Percentiles rank a stretch among this genome's conserved stretches.
Evolutionary conservation across 2,113 vertebrate species (phyloP).

Genomic region (Semnornis frantzii): DNA sequence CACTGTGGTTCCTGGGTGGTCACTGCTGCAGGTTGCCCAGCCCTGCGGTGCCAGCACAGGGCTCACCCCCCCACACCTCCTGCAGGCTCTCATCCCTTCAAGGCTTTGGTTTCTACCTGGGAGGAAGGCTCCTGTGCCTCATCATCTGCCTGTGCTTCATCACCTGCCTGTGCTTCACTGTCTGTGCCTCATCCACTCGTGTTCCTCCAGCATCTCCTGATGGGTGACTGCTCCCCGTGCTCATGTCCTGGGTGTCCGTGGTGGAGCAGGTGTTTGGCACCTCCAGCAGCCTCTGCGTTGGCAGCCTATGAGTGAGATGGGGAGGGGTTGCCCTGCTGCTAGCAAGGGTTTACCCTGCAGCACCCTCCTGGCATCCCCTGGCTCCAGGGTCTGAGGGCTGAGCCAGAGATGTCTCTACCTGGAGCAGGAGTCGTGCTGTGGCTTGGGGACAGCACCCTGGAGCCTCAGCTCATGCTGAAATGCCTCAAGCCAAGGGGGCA

Average conservation of each 20-base stretch:
- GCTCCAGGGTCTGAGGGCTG: neutral
- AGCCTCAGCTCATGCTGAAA: rapidly evolving
- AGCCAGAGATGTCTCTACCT: neutral
- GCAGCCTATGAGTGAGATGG: neutral
- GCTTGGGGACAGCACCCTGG: neutral
- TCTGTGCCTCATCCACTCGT: rapidly evolving
- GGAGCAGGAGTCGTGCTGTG: rapidly evolving
- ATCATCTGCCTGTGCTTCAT: neutral
- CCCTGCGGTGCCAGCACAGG: rapidly evolving
- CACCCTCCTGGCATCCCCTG: neutral
- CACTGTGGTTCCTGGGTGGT: too few relatives aligned
- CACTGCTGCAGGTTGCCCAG: neutral
- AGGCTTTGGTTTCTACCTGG: neutral
- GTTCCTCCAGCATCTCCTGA: neutral
- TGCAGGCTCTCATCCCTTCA: neutral
- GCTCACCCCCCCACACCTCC: neutral
- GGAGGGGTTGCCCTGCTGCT: neutral
- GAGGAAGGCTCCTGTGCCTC: neutral
- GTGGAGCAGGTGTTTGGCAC: neutral
- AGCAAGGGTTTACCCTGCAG: neutral
- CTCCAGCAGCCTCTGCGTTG: neutral
- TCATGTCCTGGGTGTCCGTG: neutral
- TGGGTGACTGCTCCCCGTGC: rapidly evolving
- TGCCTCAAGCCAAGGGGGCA: neutral
- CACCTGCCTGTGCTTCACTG: neutral